A percentile compares a stretch with the other conserved stretches of the same genome.
These are phyloP conservation scores for Megastigmus dorsalis DNA, from an alignment of 2,888 invertebrate species.

Conservation along the genomic window DNA sequence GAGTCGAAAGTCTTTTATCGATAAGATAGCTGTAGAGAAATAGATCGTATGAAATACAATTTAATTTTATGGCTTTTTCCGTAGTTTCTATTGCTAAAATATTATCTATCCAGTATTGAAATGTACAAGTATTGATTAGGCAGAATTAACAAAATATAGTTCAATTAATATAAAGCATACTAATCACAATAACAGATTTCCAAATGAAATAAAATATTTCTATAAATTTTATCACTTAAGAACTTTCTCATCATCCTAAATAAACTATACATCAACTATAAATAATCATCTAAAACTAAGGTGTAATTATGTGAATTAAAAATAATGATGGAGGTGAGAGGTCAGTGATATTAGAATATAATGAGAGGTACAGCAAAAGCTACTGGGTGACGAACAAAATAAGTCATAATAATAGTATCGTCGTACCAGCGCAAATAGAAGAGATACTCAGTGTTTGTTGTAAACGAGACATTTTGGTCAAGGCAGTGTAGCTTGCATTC, in stretches of 20 bases:
- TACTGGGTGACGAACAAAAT: not conserved
- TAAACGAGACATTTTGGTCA: slow-evolving; percentile 68
- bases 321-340: not conserved
- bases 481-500: slow-evolving; percentile 71
- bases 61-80: too few relatives aligned
- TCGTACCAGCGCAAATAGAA: slow-evolving; percentile 65
- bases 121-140: too few relatives aligned
- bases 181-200: too few relatives aligned
- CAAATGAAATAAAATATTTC: too few relatives aligned
- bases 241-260: slow-evolving; percentile 25
- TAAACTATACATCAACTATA: not conserved
- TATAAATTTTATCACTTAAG: too few relatives aligned
- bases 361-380: not conserved
- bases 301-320: not conserved
- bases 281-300: not conserved
- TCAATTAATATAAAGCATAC: too few relatives aligned
- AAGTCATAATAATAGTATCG: slow-evolving; percentile 36
- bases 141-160: too few relatives aligned
- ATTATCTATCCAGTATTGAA: too few relatives aligned
- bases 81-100: too few relatives aligned
- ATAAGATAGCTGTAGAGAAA: too few relatives aligned
- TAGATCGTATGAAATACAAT: too few relatives aligned
- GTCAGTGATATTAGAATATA: not conserved
- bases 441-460: slow-evolving; percentile 69
- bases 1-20: not conserved